These are phyloP conservation scores for Monomorium pharaonis DNA, from an alignment of 1,140 invertebrate genomes.

Conservation along the genomic window DNA sequence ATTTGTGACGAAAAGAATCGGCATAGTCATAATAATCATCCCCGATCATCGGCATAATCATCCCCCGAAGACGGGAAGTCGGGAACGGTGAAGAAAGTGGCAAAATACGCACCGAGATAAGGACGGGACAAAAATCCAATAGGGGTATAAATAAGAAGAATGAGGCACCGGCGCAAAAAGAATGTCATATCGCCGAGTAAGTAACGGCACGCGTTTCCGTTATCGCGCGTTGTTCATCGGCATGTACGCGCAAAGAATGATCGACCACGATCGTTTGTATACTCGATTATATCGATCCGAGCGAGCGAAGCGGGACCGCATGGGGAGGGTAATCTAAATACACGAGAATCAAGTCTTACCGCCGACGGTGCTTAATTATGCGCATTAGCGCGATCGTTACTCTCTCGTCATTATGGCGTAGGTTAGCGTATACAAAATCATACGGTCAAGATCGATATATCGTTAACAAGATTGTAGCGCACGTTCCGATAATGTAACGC, in stretches of 20 bases:
- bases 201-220: conserved; percentile 44
- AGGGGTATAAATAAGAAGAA: background rate
- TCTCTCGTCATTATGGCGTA: conserved; percentile 61
- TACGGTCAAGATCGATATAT: conserved; percentile 56
- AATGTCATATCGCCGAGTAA: conserved; percentile 51
- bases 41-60: conserved; percentile 21
- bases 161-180: conserved; percentile 32
- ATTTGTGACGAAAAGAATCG: conserved; percentile 11
- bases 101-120: conserved; percentile 15
- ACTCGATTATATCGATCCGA: conserved; percentile 48
- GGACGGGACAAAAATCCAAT: background rate
- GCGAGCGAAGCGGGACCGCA: background rate
- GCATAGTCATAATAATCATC: conserved; percentile 25
- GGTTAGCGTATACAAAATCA: conserved; percentile 31
- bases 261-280: conserved; percentile 40
- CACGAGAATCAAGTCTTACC: conserved; percentile 55
- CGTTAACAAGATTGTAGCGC: conserved; percentile 17
- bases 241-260: conserved; percentile 45
- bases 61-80: background rate
- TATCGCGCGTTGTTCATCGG: conserved; percentile 59
- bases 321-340: conserved; percentile 52
- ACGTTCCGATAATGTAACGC: background rate
- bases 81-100: no score
- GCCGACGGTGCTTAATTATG: conserved; percentile 66
- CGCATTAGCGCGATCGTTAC: conserved; percentile 63